phyloP scores from a whole-genome alignment of 2,797 vertebrate genomes.

The Podargus strigoides region DNA sequence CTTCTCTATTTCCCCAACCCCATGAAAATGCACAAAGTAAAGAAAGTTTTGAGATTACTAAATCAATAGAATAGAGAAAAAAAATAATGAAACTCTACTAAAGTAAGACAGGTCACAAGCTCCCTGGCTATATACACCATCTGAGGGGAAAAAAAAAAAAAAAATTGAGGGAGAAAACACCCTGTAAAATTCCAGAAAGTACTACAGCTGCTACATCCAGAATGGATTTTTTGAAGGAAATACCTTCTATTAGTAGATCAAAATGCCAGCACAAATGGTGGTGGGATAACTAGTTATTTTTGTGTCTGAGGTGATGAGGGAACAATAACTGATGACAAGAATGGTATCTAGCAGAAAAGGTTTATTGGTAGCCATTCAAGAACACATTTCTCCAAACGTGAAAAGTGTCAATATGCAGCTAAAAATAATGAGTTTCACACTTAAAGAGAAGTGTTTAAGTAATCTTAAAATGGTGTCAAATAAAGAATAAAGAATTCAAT shows the following conservation, averaged over 20 bases:
- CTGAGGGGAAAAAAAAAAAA: rapidly evolving
- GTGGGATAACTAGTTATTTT: conserved; percentile 50
- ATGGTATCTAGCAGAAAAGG: not conserved
- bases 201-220: not conserved
- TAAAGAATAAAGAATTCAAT: not conserved
- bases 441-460: not conserved
- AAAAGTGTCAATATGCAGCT: not conserved
- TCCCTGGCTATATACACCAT: not conserved
- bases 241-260: not conserved
- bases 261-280: not conserved
- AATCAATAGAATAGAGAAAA: not conserved
- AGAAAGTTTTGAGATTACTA: not conserved
- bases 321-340: conserved; percentile 21
- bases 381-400: not conserved
- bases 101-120: not conserved
- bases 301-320: not conserved
- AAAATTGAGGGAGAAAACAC: not conserved
- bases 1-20: not conserved
- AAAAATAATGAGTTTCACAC: conserved; percentile 9
- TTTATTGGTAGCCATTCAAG: conserved; percentile 36
- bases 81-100: not conserved
- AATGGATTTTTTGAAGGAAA: not conserved
- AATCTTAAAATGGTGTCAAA: not conserved
- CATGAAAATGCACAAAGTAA: not conserved
- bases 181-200: not conserved